Base-by-base conservation (phyloP, 1,140 invertebrate species). In the Dermatophagoides farinae region DNA sequence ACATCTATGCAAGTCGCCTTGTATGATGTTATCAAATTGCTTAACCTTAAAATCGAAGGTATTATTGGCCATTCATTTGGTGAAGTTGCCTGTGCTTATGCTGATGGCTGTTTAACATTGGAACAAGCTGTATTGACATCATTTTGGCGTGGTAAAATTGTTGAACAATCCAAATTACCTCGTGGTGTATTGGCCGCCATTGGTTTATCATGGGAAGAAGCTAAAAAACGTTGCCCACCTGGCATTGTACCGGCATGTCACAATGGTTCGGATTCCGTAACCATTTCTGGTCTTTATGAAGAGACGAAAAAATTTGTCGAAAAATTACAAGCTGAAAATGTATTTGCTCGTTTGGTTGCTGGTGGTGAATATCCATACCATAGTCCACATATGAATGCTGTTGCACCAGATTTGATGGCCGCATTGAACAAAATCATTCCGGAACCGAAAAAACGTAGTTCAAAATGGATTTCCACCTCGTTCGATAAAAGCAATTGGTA, bases 11-110 rank as follows among this genome's bases (percentile, higher is more conserved):
- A 66, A 43, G 61, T 66, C 2, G 65, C 65, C n/a, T 64, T 78
- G 10, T 72, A 75, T 22, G 76, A 77, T 65, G 37, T 73, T n/a
- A 66, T 78, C 14, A 63, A 52, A 8, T 60, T 49, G 6, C 50
- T 78, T 61, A 73, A 70, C 44, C 65, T 78, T 22, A 63, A 67
- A 38, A 71, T 75, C n/a, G 75, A 78, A 67, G 77, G 77, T n/a
- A 76, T 79, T 61, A 66, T 78, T 41, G 77, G 61, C 6, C 61
- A 64, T 43, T 60, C 60, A 6, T 88, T 88, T 16, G 88, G 88
- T 37, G 88, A 93, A 75, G 73, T 92, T 53, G 87, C 86, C 6
- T 97, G 91, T 74, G 90, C 88, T 10, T 97, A 97, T 73, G 90
- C 90, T 40, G 92, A 97, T 75, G 89, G 87, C 6, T 83, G 84